Base-by-base conservation (phyloP, 1,140 invertebrate genomes). In the Rhagoletis zephyria region DNA sequence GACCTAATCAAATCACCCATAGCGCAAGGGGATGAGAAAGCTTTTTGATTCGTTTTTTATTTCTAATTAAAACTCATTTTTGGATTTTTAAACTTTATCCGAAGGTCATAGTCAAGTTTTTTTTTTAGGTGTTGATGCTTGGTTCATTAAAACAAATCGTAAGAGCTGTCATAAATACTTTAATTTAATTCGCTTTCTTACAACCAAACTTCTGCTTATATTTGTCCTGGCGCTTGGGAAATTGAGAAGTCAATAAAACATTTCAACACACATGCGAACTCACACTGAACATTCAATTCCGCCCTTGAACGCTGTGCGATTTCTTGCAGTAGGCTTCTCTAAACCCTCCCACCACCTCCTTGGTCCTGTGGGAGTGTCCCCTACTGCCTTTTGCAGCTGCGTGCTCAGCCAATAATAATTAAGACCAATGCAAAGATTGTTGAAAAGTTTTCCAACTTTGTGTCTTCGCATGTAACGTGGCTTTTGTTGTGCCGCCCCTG, bases 371-470 rank as follows among this genome's bases (percentile, higher is more conserved):
- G 30, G 30, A 30, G 30, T 30, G 30, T 30, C 30, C 61, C 9
- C 61, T 14, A 14, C n/a, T 63, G 61, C 48, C 74, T 2, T 2
- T 30, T 81, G 48, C 2, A 12, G 56, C 19, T 48, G 45, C 74
- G 16, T 81, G 48, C 74, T 81, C 51, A 81, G 74, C 74, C 48
- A 81, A 81, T 56, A 81, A 81, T 81, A 81, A 81, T 81, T 81
- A 81, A 81, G 56, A 81, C 45, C 74, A 81, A 56, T 81, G 45
- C 74, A 81, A 42, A 9, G 74, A 5, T 48, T 19, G 51, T 59
- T 81, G 3, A 12, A 30, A 81, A 81, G 14, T 77, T 77, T 48
- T 45, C 74, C 74, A 81, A 81, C 3, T 81, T 81, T 81, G n/a
- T 59, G 45, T 3, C 48, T 30, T 51, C 16, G 74, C 48, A 77